A percentile compares a stretch with the other conserved stretches of the same genome.
Evolutionary conservation across 2,113 vertebrate species (phyloP).

Genomic region (Microtus oregoni): DNA sequence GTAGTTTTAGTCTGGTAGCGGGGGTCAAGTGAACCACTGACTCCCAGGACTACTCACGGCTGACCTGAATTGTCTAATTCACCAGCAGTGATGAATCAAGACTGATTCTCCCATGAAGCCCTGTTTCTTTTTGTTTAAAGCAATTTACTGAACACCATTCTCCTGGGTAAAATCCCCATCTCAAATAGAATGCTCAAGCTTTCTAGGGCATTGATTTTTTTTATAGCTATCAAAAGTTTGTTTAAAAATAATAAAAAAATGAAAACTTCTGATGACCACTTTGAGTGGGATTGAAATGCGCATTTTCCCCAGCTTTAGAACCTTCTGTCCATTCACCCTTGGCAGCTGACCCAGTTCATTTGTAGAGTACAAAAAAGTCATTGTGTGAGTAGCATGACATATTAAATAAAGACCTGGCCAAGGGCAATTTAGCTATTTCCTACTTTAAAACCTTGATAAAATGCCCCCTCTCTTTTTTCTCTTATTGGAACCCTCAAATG

Average conservation of each 20-base stretch:
- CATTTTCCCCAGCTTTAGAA: neutral
- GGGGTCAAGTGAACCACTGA: neutral
- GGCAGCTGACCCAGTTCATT: neutral
- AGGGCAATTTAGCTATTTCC: neutral
- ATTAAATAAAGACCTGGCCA: neutral
- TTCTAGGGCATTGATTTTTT: neutral
- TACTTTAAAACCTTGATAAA: neutral
- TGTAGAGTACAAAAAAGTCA: neutral
- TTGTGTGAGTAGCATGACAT: neutral
- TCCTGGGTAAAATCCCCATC: neutral
- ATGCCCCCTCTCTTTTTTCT: neutral
- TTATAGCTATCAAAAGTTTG: neutral
- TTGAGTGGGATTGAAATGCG: neutral
- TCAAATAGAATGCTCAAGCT: neutral
- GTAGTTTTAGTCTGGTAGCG: conserved; percentile 10
- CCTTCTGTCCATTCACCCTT: neutral
- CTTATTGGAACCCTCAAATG: neutral
- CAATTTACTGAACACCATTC: neutral
- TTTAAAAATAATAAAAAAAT: neutral
- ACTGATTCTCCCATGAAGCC: neutral
- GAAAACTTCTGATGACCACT: neutral
- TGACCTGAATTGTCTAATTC: neutral
- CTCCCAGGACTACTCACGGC: neutral
- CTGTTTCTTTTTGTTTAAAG: neutral
- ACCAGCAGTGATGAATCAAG: neutral